A percentile compares a stretch with the other conserved stretches of the same genome.
Conservation (phyloP, 2,888 invertebrate species). For the Agrilus cyanescens region DNA sequence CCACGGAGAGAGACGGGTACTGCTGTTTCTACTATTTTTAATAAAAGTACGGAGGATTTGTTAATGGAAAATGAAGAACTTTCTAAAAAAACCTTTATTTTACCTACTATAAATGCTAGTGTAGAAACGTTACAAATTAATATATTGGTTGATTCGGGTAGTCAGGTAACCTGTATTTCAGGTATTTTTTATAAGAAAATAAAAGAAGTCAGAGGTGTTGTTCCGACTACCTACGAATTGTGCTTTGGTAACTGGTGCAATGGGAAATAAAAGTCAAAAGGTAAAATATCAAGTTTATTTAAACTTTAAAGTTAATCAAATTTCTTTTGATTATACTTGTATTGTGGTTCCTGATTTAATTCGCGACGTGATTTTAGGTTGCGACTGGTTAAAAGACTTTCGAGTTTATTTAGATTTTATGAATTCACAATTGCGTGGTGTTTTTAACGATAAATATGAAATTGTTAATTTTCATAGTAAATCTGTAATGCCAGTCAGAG, state of each 20-base stretch:
- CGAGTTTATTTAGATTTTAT: too few species aligned
- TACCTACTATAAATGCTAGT: background rate
- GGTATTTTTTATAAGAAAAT: background rate
- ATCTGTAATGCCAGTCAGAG: too few species aligned
- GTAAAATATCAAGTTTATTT: background rate
- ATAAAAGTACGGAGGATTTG: background rate
- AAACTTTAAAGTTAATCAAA: background rate
- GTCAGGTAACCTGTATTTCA: background rate
- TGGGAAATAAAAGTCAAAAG: background rate
- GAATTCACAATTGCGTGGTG: too few species aligned
- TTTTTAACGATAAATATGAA: too few species aligned
- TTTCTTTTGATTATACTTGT: too few species aligned
- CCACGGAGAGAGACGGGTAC: too few species aligned
- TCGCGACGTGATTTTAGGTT: too few species aligned
- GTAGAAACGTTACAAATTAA: background rate
- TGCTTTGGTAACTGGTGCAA: background rate
- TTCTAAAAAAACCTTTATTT: background rate
- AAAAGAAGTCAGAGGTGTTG: background rate
- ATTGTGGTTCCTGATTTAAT: background rate
- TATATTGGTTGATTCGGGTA: background rate
- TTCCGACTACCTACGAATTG: background rate
- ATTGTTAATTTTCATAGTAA: too few species aligned
- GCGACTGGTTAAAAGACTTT: too few species aligned
- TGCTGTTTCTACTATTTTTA: too few species aligned
- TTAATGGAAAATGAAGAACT: background rate